These are phyloP conservation scores for Rostratula benghalensis DNA, from an alignment of 2,113 vertebrate genomes.

Conservation along the genomic window DNA sequence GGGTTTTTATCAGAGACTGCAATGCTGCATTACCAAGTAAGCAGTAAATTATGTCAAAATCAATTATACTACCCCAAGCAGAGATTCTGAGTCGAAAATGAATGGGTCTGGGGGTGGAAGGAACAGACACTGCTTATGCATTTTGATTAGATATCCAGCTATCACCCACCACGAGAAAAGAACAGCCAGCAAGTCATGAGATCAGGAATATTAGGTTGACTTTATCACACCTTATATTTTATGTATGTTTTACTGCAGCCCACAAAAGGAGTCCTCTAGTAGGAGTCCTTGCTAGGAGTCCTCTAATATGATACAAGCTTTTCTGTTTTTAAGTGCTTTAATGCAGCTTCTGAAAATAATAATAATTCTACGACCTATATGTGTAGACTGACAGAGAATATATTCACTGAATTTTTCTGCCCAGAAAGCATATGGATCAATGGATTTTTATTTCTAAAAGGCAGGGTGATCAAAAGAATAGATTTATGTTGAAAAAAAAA, in stretches of 20 bases:
- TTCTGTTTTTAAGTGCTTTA: neutral
- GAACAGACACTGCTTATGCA: constrained; percentile 77
- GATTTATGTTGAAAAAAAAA: neutral
- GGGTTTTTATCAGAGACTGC: constrained; percentile 89
- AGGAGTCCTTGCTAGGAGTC: neutral
- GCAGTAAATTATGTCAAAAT: constrained; percentile 90
- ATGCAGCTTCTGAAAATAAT: neutral
- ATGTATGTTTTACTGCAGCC: neutral
- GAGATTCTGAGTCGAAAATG: constrained; percentile 76
- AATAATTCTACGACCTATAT: neutral
- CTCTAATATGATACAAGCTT: neutral
- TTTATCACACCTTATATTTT: constrained; percentile 11
- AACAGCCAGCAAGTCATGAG: constrained; percentile 45
- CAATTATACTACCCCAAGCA: constrained; percentile 84
- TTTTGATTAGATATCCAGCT: constrained; percentile 86
- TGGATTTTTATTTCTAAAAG: constrained; percentile 9
- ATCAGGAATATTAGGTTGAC: constrained; percentile 48
- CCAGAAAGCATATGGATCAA: neutral
- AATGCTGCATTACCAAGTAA: constrained; percentile 88
- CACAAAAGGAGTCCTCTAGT: neutral
- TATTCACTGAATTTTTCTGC: neutral
- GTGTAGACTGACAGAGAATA: neutral
- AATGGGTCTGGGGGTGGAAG: constrained; percentile 68
- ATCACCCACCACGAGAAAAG: neutral
- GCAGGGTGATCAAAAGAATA: neutral